Percentiles rank a stretch among this genome's conserved stretches.
Evolutionary conservation across 2,888 invertebrate species (phyloP).

Genomic region (Onchidella celtica): DNA sequence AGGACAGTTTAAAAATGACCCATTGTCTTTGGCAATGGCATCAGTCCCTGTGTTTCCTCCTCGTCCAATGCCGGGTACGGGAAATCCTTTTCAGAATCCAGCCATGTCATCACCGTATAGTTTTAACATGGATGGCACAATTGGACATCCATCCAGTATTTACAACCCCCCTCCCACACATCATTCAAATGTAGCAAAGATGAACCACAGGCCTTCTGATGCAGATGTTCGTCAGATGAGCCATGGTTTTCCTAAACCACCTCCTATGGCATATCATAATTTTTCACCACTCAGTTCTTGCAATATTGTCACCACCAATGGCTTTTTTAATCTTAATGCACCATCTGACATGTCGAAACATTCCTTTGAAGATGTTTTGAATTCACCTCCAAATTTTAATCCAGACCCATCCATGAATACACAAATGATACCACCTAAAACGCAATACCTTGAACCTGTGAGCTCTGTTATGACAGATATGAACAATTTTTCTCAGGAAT

Average conservation of each 20-base stretch:
- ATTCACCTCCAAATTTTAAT: slow-evolving; percentile 16
- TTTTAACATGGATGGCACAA: slow-evolving; percentile 34
- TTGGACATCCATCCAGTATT: slow-evolving; percentile 20
- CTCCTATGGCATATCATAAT: slow-evolving; percentile 28
- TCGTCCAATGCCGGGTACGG: background rate
- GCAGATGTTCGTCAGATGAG: background rate
- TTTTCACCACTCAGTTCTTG: slow-evolving; percentile 35
- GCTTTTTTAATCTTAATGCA: slow-evolving; percentile 30
- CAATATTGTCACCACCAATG: slow-evolving; percentile 37
- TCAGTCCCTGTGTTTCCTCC: slow-evolving; percentile 32
- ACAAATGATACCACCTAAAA: slow-evolving; percentile 33
- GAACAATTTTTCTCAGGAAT: slow-evolving; percentile 18
- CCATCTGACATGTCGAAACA: slow-evolving; percentile 29
- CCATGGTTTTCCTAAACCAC: slow-evolving; percentile 25
- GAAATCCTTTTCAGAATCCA: slow-evolving; percentile 32
- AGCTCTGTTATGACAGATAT: slow-evolving; percentile 3
- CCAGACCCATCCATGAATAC: slow-evolving; percentile 15
- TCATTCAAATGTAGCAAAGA: slow-evolving; percentile 15
- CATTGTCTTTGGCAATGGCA: slow-evolving; percentile 30
- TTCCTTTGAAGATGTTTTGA: slow-evolving; percentile 41
- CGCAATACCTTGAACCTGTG: slow-evolving; percentile 23
- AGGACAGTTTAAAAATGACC: slow-evolving; percentile 36
- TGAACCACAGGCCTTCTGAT: slow-evolving; percentile 7
- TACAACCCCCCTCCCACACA: slow-evolving; percentile 30
- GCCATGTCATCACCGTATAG: slow-evolving; percentile 29